Conservation (phyloP, 2,797 vertebrate species). For the Sciurus vulgaris region DNA sequence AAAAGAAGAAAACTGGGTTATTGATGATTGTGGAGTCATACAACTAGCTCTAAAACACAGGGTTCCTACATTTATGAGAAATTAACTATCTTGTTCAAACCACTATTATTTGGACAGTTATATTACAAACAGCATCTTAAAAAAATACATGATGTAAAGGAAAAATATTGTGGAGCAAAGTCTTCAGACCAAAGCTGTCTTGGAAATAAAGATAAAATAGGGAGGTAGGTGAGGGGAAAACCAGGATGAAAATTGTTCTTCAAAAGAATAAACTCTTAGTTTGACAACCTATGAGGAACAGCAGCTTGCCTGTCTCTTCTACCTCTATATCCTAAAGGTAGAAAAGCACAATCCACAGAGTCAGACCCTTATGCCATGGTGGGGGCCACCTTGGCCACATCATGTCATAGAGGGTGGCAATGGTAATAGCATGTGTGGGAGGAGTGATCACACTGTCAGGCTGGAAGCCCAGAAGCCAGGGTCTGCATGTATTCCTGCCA, state of each 20-base stretch:
- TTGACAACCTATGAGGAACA: neutral
- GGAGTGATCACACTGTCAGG: neutral
- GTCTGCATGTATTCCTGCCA: neutral
- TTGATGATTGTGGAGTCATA: neutral
- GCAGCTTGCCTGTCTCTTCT: neutral
- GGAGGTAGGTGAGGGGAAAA: too few relatives aligned
- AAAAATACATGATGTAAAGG: neutral
- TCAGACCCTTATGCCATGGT: neutral
- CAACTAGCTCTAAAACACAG: neutral
- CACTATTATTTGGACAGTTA: neutral
- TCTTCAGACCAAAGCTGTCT: neutral
- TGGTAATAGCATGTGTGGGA: neutral
- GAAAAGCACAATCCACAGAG: neutral
- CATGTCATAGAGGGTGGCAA: neutral
- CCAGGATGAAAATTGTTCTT: neutral
- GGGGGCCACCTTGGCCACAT: neutral
- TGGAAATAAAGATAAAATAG: neutral
- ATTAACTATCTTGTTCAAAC: neutral
- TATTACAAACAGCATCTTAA: neutral
- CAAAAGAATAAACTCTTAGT: neutral
- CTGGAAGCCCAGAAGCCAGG: neutral
- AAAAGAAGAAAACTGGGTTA: neutral
- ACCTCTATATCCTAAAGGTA: neutral
- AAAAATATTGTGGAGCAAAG: neutral
- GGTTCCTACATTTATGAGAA: neutral